Conservation (phyloP, 1,140 invertebrate species). For the Calephelis virginiensis region DNA sequence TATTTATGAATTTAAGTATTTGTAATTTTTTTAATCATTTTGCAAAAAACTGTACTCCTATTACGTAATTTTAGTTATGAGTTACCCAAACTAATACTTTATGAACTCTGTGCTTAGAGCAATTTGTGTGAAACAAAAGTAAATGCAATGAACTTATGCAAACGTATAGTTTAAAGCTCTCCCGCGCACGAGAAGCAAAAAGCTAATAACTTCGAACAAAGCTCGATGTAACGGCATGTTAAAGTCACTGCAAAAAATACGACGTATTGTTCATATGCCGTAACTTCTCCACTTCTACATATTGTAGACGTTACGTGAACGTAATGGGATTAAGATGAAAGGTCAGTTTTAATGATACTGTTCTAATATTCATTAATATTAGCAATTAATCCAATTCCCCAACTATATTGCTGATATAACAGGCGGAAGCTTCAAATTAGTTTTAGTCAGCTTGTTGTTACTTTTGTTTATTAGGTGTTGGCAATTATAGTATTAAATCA, state of each 20-base stretch:
- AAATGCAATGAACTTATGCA: neutral
- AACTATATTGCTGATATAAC: neutral
- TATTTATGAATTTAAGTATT: no score
- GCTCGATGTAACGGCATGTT: conserved; percentile 3
- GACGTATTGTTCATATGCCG: conserved; percentile 8
- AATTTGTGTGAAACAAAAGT: no score
- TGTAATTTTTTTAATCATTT: no score
- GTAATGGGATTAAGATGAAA: conserved; percentile 3
- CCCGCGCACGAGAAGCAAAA: conserved; percentile 1
- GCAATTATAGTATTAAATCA: no score
- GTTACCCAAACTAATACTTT: no score
- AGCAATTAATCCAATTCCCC: neutral
- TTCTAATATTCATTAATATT: conserved; percentile 2
- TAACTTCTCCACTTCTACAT: neutral
- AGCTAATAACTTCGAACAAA: conserved; percentile 12
- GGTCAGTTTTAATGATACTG: neutral
- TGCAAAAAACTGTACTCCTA: no score
- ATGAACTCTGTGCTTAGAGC: no score
- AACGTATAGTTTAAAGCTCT: neutral
- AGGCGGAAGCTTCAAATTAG: neutral
- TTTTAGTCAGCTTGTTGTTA: neutral
- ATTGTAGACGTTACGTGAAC: neutral
- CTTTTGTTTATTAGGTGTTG: no score
- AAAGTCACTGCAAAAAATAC: conserved; percentile 6
- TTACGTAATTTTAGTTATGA: no score